Conservation (phyloP, 2,797 vertebrate genomes). For the Varecia variegata region DNA sequence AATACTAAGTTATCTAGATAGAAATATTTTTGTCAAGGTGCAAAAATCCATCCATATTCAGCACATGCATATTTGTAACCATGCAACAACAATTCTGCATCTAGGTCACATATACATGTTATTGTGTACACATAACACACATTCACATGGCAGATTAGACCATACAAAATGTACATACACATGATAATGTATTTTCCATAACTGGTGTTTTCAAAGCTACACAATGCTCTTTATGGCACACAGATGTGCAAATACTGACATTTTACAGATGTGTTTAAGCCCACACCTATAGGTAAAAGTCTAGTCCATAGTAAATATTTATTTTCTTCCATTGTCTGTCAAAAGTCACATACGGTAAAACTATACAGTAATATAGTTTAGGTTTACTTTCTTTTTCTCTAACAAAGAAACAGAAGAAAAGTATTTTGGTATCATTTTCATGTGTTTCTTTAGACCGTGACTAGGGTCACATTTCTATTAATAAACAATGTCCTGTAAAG, state of each 20-base stretch:
- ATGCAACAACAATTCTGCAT: background rate
- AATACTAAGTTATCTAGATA: background rate
- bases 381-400: background rate
- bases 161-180: background rate
- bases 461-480: background rate
- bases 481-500: slow-evolving; percentile 2
- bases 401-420: slow-evolving; percentile 40
- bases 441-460: background rate
- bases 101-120: background rate
- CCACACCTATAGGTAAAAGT: background rate
- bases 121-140: background rate
- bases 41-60: background rate
- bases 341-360: slow-evolving; percentile 35
- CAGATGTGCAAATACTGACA: background rate
- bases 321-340: background rate
- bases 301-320: background rate
- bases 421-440: slow-evolving; percentile 6
- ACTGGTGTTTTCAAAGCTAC: background rate
- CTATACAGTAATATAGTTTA: background rate
- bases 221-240: background rate
- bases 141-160: background rate
- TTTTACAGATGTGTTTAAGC: slow-evolving; percentile 22
- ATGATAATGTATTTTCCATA: background rate
- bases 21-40: background rate
- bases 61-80: background rate